phyloP scores from a whole-genome alignment of 2,113 vertebrate genomes.

The Bos taurus region ARS-UCD2.0 NC_037332.1:90484001-90484500 shows the following conservation, averaged over 20 bases:
- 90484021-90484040: neutral
- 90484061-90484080: neutral
- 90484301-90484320: fast-evolving
- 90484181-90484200: neutral
- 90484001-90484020: neutral
- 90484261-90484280: neutral
- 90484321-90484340: neutral
- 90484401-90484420: neutral
- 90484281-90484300: too few relatives aligned
- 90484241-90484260: neutral
- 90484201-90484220: neutral
- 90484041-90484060: neutral
- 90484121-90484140: neutral
- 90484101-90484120: neutral
- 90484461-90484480: neutral
- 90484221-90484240: neutral
- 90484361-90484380: neutral
- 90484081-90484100: neutral
- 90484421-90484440: neutral
- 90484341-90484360: neutral
- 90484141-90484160: neutral
- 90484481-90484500: neutral
- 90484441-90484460: neutral
- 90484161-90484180: neutral
- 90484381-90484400: neutral